Percentiles rank a stretch among this genome's conserved stretches.
Evolutionary conservation across 2,888 invertebrate genomes (phyloP).

Genomic region (Eurytoma californica): DNA sequence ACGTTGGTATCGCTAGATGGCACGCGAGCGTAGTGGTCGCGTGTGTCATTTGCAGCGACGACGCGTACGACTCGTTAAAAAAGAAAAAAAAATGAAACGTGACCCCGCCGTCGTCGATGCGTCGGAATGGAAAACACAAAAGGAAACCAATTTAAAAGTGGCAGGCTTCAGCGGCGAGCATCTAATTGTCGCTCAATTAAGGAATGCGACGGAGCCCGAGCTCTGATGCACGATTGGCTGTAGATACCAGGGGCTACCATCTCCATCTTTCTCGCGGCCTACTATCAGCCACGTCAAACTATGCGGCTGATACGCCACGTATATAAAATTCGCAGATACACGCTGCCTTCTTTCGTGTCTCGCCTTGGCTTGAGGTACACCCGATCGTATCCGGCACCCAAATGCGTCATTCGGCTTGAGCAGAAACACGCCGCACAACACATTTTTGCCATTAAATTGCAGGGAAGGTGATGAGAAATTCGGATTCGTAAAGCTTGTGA

Average conservation of each 20-base stretch:
- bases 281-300: conserved; percentile 2
- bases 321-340: not conserved
- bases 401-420: too few species aligned
- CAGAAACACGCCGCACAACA: too few species aligned
- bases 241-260: not conserved
- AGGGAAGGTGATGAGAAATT: too few species aligned
- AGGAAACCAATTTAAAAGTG: conserved; percentile 31
- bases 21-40: too few species aligned
- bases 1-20: too few species aligned
- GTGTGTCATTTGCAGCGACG: too few species aligned
- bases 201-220: conserved; percentile 16
- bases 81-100: not conserved
- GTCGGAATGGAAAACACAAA: conserved; percentile 10
- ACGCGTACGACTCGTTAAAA: not conserved
- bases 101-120: not conserved
- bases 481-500: too few species aligned
- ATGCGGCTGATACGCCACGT: conserved; percentile 3
- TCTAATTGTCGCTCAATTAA: conserved; percentile 41
- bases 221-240: not conserved
- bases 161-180: conserved; percentile 6
- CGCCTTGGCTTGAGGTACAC: too few species aligned
- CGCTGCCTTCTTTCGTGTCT: not conserved
- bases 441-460: too few species aligned
- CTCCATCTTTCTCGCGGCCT: not conserved
- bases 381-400: too few species aligned